Evolutionary conservation across 2,113 vertebrate species (phyloP).

Genomic region (Otis tarda): DNA sequence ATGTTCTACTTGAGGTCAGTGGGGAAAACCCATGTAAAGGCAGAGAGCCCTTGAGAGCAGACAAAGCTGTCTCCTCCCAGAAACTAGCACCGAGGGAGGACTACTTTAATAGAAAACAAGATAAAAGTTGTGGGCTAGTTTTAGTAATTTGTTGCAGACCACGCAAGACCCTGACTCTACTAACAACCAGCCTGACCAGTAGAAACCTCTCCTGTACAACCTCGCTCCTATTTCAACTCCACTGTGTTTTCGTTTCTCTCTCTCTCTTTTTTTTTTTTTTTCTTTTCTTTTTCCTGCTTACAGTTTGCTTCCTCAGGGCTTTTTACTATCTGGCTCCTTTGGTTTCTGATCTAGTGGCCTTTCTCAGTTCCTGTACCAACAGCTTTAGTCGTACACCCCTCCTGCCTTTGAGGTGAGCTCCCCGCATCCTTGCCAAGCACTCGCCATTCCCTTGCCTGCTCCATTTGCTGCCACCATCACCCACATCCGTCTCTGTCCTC

Average conservation of each 20-base stretch:
- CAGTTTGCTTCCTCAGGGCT: slow-evolving; percentile 99
- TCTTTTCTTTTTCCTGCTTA: slow-evolving; percentile 79
- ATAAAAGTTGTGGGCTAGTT: not conserved
- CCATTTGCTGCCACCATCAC: slow-evolving; percentile 35
- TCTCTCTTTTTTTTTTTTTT: slow-evolving; percentile 9
- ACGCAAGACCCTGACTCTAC: not conserved
- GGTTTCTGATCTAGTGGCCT: slow-evolving; percentile 99
- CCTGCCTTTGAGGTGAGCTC: slow-evolving; percentile 98
- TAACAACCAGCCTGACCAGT: slow-evolving; percentile 2
- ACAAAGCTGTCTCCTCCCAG: not conserved
- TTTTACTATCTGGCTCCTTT: slow-evolving; percentile 99
- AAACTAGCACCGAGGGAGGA: not conserved
- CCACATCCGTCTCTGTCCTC: not conserved
- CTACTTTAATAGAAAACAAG: not conserved
- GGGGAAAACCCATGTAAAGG: not conserved
- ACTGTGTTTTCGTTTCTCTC: slow-evolving; percentile 70
- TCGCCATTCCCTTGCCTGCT: slow-evolving; percentile 39
- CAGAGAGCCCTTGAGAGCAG: not conserved
- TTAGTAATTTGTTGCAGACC: not conserved
- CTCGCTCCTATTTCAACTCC: slow-evolving; percentile 66
- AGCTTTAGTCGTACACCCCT: slow-evolving; percentile 93
- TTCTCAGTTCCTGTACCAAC: slow-evolving; percentile 96
- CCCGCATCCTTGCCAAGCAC: not conserved
- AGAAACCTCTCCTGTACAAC: slow-evolving; percentile 35
- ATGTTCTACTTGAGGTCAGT: not conserved